Base-by-base conservation (phyloP, 2,113 vertebrate species). In the Asarcornis scutulata region DNA sequence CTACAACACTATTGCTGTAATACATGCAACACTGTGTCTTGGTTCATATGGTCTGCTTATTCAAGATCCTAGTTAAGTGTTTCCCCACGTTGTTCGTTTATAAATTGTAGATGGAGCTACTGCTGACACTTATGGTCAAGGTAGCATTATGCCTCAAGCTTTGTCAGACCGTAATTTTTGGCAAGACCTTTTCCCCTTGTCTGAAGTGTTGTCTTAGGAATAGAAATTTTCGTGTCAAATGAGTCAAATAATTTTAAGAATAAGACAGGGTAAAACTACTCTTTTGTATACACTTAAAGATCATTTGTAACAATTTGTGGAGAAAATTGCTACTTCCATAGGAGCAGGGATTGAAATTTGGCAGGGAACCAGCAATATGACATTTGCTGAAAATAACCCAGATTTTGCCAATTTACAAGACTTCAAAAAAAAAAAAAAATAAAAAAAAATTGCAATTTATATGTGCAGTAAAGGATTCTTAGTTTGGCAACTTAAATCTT, bases 111-210 rank as follows among this genome's bases (percentile, higher is more conserved):
- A 21, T 42, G 18, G 9, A 80, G 20, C 12, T 53, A n/a, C 58
- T 91, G 50, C 12, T 73, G 44, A 14, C 73, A 18, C 59, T 78
- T 48, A 4, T 38, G 84, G 66, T 50, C 26, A 64, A 38, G n/a
- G 21, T 2, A 36, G 14, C 1, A 1, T 48, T 64, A 8, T 18
- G 27, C 32, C 85, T 0, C 1, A 26, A 44, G 36, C 63, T 53
- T 88, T 80, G 38, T 48, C 38, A 77, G 29, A 32, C 9, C 26
- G 12, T 21, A 15, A 31, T 15, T 36, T 83, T 83, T 9, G 2
- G 55, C 25, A 34, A 67, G 66, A 7, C n/a, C 21, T 53, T 72
- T 34, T 11, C 9, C 17, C 16, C 7, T 76, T 89, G 85, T 5
- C 17, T 23, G 66, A 68, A 13, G 53, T 77, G 4, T 74, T 76